Percentiles rank a stretch among this genome's conserved stretches.
phyloP scores from a whole-genome alignment of 2,797 vertebrate species.

The Oryzias sinensis region DNA sequence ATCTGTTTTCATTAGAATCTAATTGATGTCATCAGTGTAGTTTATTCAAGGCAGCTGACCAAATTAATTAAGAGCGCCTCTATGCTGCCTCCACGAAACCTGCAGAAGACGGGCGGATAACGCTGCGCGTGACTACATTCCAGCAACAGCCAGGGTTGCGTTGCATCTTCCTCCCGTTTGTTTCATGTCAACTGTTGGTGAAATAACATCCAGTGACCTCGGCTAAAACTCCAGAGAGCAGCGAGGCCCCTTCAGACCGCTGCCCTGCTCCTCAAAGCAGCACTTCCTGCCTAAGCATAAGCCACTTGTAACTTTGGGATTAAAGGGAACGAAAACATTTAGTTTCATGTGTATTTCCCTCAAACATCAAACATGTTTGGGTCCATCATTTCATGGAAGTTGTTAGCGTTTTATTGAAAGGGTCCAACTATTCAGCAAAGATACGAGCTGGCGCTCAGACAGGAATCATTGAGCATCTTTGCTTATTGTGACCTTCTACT shows the following conservation, averaged over 20 bases:
- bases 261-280: slow-evolving; percentile 45
- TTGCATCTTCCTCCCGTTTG: slow-evolving; percentile 59
- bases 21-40: slow-evolving; percentile 76
- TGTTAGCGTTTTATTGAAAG: slow-evolving; percentile 73
- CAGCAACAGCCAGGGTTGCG: slow-evolving; percentile 57
- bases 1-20: slow-evolving; percentile 74
- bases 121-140: slow-evolving; percentile 36
- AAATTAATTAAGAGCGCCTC: slow-evolving; percentile 71
- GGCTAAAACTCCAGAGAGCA: slow-evolving; percentile 49
- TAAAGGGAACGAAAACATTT: slow-evolving; percentile 70
- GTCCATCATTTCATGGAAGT: slow-evolving; percentile 71
- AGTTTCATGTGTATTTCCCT: slow-evolving; percentile 64
- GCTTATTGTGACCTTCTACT: slow-evolving; percentile 27
- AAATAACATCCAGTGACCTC: slow-evolving; percentile 69
- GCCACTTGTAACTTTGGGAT: slow-evolving; percentile 65
- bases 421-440: slow-evolving; percentile 44
- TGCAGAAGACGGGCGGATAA: slow-evolving; percentile 26
- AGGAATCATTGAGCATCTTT: slow-evolving; percentile 43
- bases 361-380: slow-evolving; percentile 64
- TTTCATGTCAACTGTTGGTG: slow-evolving; percentile 63
- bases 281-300: slow-evolving; percentile 39
- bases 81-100: slow-evolving; percentile 41
- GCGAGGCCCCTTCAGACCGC: slow-evolving; percentile 22
- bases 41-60: slow-evolving; percentile 74
- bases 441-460: slow-evolving; percentile 24